These are phyloP conservation scores for Trinorchestia longiramus DNA, from an alignment of 1,140 invertebrate species.

Conservation along the genomic window DNA sequence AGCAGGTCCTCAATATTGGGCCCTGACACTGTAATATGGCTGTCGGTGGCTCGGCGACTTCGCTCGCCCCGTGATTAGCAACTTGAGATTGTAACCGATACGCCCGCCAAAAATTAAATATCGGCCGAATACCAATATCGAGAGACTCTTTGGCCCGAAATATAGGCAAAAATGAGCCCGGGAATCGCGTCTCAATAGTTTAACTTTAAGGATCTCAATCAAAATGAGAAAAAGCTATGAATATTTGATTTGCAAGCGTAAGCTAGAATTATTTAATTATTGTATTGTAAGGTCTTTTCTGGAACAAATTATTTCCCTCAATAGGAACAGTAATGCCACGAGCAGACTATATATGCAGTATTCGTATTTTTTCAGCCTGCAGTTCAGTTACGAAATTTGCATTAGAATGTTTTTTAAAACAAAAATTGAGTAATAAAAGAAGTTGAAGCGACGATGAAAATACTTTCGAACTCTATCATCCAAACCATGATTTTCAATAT, in stretches of 20 bases:
- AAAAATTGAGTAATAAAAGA: not conserved
- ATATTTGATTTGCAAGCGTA: too few relatives aligned
- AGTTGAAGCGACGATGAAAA: not conserved
- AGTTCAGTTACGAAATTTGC: not conserved
- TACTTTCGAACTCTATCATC: not conserved
- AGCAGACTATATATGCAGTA: not conserved
- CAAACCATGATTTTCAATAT: not conserved
- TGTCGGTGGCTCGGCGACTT: not conserved
- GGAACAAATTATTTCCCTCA: not conserved
- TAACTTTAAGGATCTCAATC: not conserved
- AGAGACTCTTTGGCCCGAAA: not conserved
- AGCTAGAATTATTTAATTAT: too few relatives aligned
- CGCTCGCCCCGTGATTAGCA: conserved; percentile 21
- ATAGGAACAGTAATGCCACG: not conserved
- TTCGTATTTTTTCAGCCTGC: not conserved
- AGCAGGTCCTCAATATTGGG: not conserved
- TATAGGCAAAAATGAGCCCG: not conserved
- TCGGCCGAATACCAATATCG: conserved; percentile 38
- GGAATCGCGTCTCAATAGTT: not conserved
- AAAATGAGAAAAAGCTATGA: not conserved
- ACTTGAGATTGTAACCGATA: conserved; percentile 46
- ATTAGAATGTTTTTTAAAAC: not conserved
- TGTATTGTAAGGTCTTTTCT: not conserved
- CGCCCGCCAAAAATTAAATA: conserved; percentile 40
- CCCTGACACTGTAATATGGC: not conserved